A percentile compares a stretch with the other conserved stretches of the same genome.
Conservation (phyloP, 1,140 invertebrate genomes). For the Leguminivora glycinivorella region DNA sequence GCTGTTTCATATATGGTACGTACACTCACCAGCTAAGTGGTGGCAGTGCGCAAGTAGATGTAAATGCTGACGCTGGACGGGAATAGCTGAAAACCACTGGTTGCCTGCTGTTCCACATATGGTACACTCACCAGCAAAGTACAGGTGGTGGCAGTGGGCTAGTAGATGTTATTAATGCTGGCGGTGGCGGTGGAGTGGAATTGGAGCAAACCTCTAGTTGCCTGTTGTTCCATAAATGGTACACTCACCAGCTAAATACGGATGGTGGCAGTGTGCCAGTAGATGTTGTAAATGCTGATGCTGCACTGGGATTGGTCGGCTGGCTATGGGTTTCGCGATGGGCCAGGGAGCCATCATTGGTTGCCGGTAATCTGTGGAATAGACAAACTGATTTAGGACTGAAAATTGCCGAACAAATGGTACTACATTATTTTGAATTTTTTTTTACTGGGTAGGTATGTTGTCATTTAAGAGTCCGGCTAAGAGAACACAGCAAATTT, state of each 20-base stretch:
- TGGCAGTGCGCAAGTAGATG: neutral
- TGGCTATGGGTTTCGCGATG: slow-evolving; percentile 76
- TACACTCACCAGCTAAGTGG: too few relatives aligned
- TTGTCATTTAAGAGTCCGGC: too few relatives aligned
- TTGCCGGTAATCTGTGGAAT: slow-evolving; percentile 64
- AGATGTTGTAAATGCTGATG: slow-evolving; percentile 73
- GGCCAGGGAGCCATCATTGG: slow-evolving; percentile 70
- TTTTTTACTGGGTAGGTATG: too few relatives aligned
- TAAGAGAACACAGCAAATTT: too few relatives aligned
- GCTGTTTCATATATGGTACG: too few relatives aligned
- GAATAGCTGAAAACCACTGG: neutral
- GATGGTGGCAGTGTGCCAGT: slow-evolving; percentile 74
- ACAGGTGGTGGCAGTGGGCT: slow-evolving; percentile 42
- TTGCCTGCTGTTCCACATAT: neutral
- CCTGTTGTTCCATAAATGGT: slow-evolving; percentile 48
- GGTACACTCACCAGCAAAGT: slow-evolving; percentile 34
- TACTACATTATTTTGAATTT: too few relatives aligned
- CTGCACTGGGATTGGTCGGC: slow-evolving; percentile 70
- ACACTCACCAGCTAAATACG: slow-evolving; percentile 63
- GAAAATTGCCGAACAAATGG: too few relatives aligned
- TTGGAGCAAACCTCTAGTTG: slow-evolving; percentile 52
- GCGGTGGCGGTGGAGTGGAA: too few relatives aligned
- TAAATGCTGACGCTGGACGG: too few relatives aligned
- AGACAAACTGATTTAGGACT: too few relatives aligned
- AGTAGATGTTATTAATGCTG: slow-evolving; percentile 37